Evolutionary conservation across 2,888 invertebrate genomes (phyloP), one percentile per base, ranked within the genome.

Genomic region (Apomyelois bistriatella): DNA sequence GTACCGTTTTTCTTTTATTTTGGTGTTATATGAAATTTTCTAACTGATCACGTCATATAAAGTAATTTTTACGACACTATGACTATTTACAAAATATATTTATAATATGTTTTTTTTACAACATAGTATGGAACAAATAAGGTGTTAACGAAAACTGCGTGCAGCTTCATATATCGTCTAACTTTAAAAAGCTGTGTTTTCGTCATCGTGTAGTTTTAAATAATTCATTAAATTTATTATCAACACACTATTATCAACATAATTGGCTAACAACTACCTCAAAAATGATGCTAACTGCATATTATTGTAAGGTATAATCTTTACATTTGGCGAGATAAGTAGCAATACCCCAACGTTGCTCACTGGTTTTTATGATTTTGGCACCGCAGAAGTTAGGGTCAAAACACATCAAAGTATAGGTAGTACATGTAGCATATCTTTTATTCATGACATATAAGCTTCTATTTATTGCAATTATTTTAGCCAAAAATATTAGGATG

Each of bases 281-380:
- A 13, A 13, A 38, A 37, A 37, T n/a, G 4, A 48, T 12, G 36
- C 48, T 16, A 36, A 36, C 16, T 35, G 12, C 22, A 15, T 9
- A 38, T 12, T 28, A 28, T 15, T 8, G 10, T 15, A 46, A 9
- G 16, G 32, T 32, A 13, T 37, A 52, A 37, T 37, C 10, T 43
- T n/a, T 35, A 46, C 36, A 52, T 52, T 52, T 43, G 43, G 37
- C 13, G 16, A 41, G 32, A 30, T 9, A 46, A 46, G 17, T 37
- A 22, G 36, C 22, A 37, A 48, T 48, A n/a, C 5, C 16, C 22
- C 9, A 36, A 8, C 22, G 37, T 1, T 52, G 41, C 15, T 51
- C 16, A 12, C 32, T 15, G 17, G 32, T 30, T 32, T 46, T 13
- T 32, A 46, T 46, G 16, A 46, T 46, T 46, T 35, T 32, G 15